Conservation (phyloP, 2,113 vertebrate species). For the zebrafish (Danio rerio) region GRCz12tu NC_133181.1:6601001-6601500, state of each 20-base stretch:
- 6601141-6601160: too few species aligned
- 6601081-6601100: too few species aligned
- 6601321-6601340: constrained; percentile 14
- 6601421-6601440: background rate
- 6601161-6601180: too few species aligned
- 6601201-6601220: background rate
- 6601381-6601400: constrained; percentile 16
- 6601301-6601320: background rate
- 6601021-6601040: too few species aligned
- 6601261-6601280: background rate
- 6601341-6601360: constrained; percentile 23
- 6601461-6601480: constrained; percentile 29
- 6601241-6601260: background rate
- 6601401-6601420: constrained; percentile 1
- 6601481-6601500: constrained; percentile 28
- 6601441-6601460: background rate
- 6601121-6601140: too few species aligned
- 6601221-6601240: background rate
- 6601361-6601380: background rate
- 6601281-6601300: constrained; percentile 15
- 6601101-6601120: too few species aligned
- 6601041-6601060: too few species aligned
- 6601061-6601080: too few species aligned
- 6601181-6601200: background rate
- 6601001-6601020: too few species aligned